These are phyloP conservation scores for Ornithoptera priamus DNA, from an alignment of 2,888 invertebrate genomes.

Conservation along the genomic window DNA sequence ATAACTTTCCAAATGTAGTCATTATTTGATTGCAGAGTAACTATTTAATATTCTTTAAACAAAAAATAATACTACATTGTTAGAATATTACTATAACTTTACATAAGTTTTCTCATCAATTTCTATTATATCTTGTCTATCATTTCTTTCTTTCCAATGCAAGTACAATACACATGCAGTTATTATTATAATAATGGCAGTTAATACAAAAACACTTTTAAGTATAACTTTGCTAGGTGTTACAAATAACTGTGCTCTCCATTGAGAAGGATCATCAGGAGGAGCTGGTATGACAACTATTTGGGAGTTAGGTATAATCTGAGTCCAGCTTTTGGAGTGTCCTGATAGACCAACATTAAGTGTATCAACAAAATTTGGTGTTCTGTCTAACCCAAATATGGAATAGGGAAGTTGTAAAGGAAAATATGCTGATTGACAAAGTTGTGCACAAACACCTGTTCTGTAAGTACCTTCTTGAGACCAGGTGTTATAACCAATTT, in stretches of 20 bases:
- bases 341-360: constrained; percentile 89
- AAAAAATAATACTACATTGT: too few species aligned
- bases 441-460: constrained; percentile 90
- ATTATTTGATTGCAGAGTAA: too few species aligned
- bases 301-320: constrained; percentile 98
- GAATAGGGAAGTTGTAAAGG: constrained; percentile 97
- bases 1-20: too few species aligned
- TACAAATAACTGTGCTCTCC: constrained; percentile 96
- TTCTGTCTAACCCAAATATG: constrained; percentile 97
- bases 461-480: constrained; percentile 92
- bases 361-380: constrained; percentile 97
- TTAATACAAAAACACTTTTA: constrained; percentile 93
- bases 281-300: constrained; percentile 96
- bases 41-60: too few species aligned
- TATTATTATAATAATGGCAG: constrained; percentile 92
- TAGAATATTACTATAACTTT: constrained; percentile 49
- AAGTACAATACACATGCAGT: constrained; percentile 91
- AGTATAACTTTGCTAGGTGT: constrained; percentile 96
- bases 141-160: constrained; percentile 91
- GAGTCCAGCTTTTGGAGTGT: constrained; percentile 88
- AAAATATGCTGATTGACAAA: constrained; percentile 95
- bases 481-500: constrained; percentile 91
- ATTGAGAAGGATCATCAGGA: constrained; percentile 85
- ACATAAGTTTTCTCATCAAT: constrained; percentile 72
- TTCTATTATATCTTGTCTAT: constrained; percentile 71